These are phyloP conservation scores for Lepilemur ruficaudatus DNA, from an alignment of 2,797 vertebrate species.

Conservation along the genomic window DNA sequence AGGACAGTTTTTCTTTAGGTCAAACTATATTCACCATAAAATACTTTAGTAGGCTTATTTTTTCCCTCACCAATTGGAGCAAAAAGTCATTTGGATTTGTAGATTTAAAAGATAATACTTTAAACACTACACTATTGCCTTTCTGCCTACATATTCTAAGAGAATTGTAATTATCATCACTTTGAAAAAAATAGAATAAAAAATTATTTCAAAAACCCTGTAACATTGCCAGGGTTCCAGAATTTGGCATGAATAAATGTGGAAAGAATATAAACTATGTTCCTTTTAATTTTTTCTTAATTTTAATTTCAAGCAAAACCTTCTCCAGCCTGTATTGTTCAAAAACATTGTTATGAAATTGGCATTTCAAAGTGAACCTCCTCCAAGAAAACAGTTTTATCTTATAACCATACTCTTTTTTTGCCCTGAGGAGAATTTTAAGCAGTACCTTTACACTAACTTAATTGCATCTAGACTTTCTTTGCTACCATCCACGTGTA, in stretches of 20 bases:
- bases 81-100: background rate
- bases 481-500: background rate
- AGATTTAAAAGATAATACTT: background rate
- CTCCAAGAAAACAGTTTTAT: conserved; percentile 14
- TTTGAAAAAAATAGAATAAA: background rate
- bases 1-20: background rate
- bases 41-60: background rate
- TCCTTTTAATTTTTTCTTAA: background rate
- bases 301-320: background rate
- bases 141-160: background rate
- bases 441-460: background rate
- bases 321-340: background rate
- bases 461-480: conserved; percentile 9
- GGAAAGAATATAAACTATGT: background rate
- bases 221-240: background rate
- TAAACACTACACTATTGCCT: background rate
- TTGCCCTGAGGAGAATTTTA: background rate
- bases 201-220: background rate
- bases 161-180: background rate
- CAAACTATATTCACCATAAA: background rate
- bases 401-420: background rate
- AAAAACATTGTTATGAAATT: background rate
- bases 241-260: background rate
- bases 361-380: background rate
- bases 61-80: background rate